A percentile compares a stretch with the other conserved stretches of the same genome.
Conservation (phyloP, 2,888 invertebrate genomes). For the Xylocampa areola region DNA sequence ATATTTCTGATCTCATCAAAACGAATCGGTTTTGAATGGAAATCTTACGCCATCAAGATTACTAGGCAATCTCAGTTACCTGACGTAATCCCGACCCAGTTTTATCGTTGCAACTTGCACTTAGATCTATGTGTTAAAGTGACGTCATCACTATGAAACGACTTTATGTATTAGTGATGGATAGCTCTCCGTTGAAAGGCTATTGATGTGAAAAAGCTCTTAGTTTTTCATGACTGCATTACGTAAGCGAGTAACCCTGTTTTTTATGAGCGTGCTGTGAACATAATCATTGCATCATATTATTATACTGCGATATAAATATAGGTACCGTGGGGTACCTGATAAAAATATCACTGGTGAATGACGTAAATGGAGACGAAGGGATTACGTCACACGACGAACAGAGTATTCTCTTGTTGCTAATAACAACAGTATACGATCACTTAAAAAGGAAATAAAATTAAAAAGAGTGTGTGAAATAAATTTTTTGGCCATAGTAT, state of each 20-base stretch:
- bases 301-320: background rate
- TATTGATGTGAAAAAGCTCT: conserved; percentile 65
- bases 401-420: too few species aligned
- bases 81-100: conserved; percentile 36
- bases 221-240: conserved; percentile 53
- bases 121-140: conserved; percentile 67
- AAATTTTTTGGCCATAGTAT: too few species aligned
- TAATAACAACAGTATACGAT: too few species aligned
- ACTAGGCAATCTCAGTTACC: conserved; percentile 2
- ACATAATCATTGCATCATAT: conserved; percentile 10
- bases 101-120: conserved; percentile 53
- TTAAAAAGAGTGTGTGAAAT: too few species aligned
- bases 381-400: too few species aligned
- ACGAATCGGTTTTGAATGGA: background rate
- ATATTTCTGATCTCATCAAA: background rate
- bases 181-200: conserved; percentile 73
- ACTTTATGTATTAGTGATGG: conserved; percentile 69
- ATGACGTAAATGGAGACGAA: too few species aligned
- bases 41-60: conserved; percentile 9
- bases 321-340: background rate
- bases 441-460: too few species aligned
- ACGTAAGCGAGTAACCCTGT: conserved; percentile 38
- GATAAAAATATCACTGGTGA: too few species aligned
- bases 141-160: conserved; percentile 72
- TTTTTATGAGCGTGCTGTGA: conserved; percentile 34